phyloP scores from a whole-genome alignment of 2,888 invertebrate species.

The Germaria angustata region DNA sequence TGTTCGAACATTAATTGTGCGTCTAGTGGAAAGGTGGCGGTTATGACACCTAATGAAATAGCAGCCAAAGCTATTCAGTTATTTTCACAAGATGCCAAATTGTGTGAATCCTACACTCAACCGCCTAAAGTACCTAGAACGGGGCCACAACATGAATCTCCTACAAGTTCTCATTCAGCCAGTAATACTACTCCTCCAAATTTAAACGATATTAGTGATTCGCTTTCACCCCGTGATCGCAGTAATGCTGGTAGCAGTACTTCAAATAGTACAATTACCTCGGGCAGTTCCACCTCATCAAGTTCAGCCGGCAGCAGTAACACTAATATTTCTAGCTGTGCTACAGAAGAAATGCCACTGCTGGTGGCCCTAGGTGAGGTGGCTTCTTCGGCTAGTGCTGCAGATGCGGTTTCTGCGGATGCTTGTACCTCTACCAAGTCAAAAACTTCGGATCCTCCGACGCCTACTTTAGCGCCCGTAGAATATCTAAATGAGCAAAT shows the following conservation, averaged over 20 bases:
- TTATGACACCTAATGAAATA: constrained; percentile 92
- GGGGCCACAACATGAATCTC: constrained; percentile 68
- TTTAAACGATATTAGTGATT: constrained; percentile 71
- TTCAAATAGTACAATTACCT: constrained; percentile 72
- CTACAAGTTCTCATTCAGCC: constrained; percentile 68
- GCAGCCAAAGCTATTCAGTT: constrained; percentile 93
- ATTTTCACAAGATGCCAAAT: constrained; percentile 90
- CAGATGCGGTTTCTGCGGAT: background rate
- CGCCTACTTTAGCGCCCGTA: constrained; percentile 69
- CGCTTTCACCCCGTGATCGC: constrained; percentile 71
- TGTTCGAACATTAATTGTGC: constrained; percentile 94
- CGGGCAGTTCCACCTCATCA: constrained; percentile 72
- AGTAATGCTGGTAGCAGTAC: constrained; percentile 73
- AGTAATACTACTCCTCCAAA: constrained; percentile 45
- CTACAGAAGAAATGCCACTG: constrained; percentile 56
- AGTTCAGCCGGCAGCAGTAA: constrained; percentile 61
- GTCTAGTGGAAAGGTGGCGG: constrained; percentile 90
- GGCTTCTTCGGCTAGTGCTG: background rate
- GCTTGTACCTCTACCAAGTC: constrained; percentile 33
- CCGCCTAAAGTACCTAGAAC: constrained; percentile 77
- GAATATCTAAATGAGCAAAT: constrained; percentile 87
- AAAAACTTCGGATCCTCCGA: constrained; percentile 65
- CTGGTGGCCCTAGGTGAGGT: constrained; percentile 46
- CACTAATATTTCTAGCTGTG: constrained; percentile 64
- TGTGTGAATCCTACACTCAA: constrained; percentile 84